These are phyloP conservation scores for Ceratina japonica DNA, from an alignment of 1,140 invertebrate genomes.

Conservation along the genomic window DNA sequence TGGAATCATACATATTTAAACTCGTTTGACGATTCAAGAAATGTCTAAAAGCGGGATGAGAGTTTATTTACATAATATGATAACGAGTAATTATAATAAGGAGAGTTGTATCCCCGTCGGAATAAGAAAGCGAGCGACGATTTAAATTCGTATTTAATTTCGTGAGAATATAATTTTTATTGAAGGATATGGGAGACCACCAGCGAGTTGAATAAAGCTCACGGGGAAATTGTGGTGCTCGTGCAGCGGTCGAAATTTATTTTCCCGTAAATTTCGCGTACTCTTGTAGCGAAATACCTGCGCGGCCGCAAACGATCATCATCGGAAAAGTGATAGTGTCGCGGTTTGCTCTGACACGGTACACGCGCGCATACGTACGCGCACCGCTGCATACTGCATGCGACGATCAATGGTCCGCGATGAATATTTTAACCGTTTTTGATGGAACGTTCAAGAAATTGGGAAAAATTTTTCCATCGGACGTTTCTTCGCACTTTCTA, in stretches of 20 bases:
- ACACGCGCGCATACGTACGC: conserved; percentile 1
- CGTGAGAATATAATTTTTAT: conserved; percentile 22
- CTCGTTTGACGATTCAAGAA: too few relatives aligned
- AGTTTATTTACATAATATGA: too few relatives aligned
- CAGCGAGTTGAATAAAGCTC: conserved; percentile 33
- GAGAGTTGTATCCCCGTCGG: too few relatives aligned
- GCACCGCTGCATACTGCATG: background rate
- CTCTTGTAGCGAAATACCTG: conserved; percentile 45
- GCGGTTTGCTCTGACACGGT: conserved; percentile 40
- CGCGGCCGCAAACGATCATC: conserved; percentile 45
- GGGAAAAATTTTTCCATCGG: background rate
- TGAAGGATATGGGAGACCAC: background rate
- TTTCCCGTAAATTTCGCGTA: conserved; percentile 45
- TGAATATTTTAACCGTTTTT: conserved; percentile 42
- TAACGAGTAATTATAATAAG: too few relatives aligned
- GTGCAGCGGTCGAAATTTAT: conserved; percentile 40
- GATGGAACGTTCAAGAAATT: background rate
- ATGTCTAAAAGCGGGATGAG: too few relatives aligned
- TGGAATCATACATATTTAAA: too few relatives aligned
- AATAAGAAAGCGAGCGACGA: too few relatives aligned
- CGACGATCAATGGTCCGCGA: conserved; percentile 25
- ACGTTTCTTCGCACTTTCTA: background rate
- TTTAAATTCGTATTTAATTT: background rate
- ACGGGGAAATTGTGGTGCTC: conserved; percentile 20
- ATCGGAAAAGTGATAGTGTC: conserved; percentile 52